Conservation (phyloP, 2,113 vertebrate genomes). For the Dipodomys merriami region DNA sequence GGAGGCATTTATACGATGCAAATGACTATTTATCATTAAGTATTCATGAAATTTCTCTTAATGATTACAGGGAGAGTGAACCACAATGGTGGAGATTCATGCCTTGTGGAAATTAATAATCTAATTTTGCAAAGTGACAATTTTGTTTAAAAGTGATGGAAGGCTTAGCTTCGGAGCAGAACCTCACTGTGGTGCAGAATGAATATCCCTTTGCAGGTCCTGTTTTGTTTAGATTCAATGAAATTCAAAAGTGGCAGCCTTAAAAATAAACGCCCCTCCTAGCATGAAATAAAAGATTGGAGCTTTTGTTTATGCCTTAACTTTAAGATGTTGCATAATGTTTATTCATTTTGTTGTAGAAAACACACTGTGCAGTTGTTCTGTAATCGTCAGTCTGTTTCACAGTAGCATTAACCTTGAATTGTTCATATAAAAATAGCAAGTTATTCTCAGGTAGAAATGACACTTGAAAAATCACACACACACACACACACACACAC, state of each 20-base stretch:
- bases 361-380: neutral
- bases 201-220: neutral
- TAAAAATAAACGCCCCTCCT: conserved; percentile 21
- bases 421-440: conserved; percentile 12
- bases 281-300: neutral
- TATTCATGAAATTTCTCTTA: conserved; percentile 82
- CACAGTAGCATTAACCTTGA: neutral
- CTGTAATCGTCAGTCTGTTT: neutral
- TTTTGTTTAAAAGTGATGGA: conserved; percentile 59
- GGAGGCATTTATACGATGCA: conserved; percentile 83
- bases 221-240: conserved; percentile 54
- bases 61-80: conserved; percentile 69
- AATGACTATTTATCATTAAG: conserved; percentile 82
- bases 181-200: conserved; percentile 7
- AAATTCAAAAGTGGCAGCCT: conserved; percentile 59
- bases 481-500: neutral
- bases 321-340: conserved; percentile 18
- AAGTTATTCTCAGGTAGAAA: conserved; percentile 31
- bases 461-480: neutral
- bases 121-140: conserved; percentile 68
- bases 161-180: conserved; percentile 55
- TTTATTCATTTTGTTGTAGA: conserved; percentile 45
- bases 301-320: conserved; percentile 18
- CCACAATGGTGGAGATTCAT: conserved; percentile 68
- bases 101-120: conserved; percentile 76